Evolutionary conservation across 2,113 vertebrate species (phyloP).

Genomic region (Gadus macrocephalus): DNA sequence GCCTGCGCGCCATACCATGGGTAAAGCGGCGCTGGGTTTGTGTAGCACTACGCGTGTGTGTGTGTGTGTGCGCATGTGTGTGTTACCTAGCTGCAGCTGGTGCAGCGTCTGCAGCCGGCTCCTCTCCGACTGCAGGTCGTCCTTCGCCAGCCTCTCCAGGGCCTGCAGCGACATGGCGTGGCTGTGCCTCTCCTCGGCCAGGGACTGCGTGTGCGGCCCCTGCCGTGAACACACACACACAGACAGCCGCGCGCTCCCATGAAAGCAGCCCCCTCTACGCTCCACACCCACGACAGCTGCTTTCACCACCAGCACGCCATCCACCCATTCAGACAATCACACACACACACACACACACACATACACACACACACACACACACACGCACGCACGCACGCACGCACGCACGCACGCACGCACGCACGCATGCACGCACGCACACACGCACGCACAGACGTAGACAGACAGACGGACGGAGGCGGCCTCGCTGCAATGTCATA

Average conservation of each 20-base stretch:
- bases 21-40: neutral
- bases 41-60: neutral
- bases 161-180: conserved; percentile 77
- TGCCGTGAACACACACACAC: conserved; percentile 22
- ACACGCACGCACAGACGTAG: no score
- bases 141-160: conserved; percentile 78
- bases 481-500: neutral
- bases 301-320: no score
- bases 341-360: neutral
- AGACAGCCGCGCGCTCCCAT: no score
- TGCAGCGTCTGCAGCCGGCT: conserved; percentile 80
- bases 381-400: no score
- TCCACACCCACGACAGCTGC: neutral
- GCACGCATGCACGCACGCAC: neutral
- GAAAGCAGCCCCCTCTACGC: no score
- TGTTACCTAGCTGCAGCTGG: conserved; percentile 80
- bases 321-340: neutral
- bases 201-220: conserved; percentile 74
- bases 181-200: conserved; percentile 73
- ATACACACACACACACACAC: no score
- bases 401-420: no score
- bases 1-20: neutral
- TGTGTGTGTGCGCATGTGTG: neutral
- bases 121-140: conserved; percentile 79
- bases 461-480: neutral